Evolutionary conservation across 2,113 vertebrate genomes (phyloP), one percentile per base, ranked within the genome.

Genomic region (Trogon surrucura): DNA sequence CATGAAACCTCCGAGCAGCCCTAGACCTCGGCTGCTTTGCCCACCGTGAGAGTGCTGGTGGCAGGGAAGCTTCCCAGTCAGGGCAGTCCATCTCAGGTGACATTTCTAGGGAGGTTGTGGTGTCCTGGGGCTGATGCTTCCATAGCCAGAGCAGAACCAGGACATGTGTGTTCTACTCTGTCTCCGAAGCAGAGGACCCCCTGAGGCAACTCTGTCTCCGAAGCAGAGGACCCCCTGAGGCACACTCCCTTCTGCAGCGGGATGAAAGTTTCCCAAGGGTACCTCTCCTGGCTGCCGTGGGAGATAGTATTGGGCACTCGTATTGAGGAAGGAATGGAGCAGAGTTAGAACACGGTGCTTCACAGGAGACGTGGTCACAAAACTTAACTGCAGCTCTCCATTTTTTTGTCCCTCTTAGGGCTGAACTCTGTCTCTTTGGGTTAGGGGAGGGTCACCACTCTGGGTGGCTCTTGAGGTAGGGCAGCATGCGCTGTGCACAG

Each of bases 381-480:
- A 94, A 44, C 45, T 60, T 67, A 38, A 48, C 54, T 0, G 0
- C 71, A 69, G 50, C 36, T 91, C 21, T 34, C 16, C 25, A 7
- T 21, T 25, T 26, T 89, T 89, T 83, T 81, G 61, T 16, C 21
- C 8, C 11, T 58, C 11, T 60, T 66, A 29, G 23, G 56, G 45
- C 72, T 65, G 72, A 84, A 22, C 41, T 70, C 47, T 73, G 53
- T 11, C 32, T 88, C 54, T 83, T 71, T 77, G 60, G 85, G 34
- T 58, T 34, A 5, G 67, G 67, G 58, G 56, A 44, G 29, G 22
- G 18, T 90, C 74, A 34, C 51, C 65, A 78, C 34, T 85, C 26
- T 66, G 80, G 62, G 44, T 90, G 82, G 79, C 92, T 92, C 64
- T 81, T 91, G 91, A 78, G 58, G 74, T 23, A 90, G 83, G 81